These are phyloP conservation scores for Rissa tridactyla DNA, from an alignment of 2,113 vertebrate genomes.

Conservation along the genomic window DNA sequence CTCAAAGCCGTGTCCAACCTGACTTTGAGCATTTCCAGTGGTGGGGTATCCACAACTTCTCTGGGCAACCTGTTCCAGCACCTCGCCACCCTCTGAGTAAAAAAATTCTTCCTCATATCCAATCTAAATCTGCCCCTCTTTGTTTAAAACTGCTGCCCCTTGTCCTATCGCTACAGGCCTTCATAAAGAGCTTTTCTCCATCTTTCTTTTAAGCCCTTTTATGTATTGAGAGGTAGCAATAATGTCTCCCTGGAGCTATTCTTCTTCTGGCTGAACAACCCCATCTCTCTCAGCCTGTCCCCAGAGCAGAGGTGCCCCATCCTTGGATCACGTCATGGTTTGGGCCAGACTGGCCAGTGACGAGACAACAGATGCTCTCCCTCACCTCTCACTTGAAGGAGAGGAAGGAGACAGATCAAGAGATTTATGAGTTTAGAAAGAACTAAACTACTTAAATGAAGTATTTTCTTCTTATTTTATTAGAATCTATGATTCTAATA, in stretches of 20 bases:
- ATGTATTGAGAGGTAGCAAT: background rate
- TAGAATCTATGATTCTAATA: too few species aligned
- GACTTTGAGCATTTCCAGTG: background rate
- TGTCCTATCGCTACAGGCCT: background rate
- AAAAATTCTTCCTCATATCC: background rate
- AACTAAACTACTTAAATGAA: too few species aligned
- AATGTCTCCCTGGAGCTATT: background rate
- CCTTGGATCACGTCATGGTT: background rate
- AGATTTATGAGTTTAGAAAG: too few species aligned
- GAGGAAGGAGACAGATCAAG: too few species aligned
- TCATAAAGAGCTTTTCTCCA: background rate
- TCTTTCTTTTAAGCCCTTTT: background rate
- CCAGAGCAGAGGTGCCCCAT: background rate
- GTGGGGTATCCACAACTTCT: background rate
- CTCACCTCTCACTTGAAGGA: too few species aligned
- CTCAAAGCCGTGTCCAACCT: background rate
- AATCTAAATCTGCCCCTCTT: background rate
- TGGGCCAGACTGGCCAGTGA: too few species aligned
- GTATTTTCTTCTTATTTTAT: too few species aligned
- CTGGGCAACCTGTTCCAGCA: background rate
- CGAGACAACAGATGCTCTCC: too few species aligned
- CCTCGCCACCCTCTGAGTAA: background rate
- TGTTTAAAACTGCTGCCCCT: background rate
- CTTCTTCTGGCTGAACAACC: background rate
- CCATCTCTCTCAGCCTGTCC: too few species aligned